Conservation (phyloP, 1,140 invertebrate species). For the Polypedilum pembai region DNA sequence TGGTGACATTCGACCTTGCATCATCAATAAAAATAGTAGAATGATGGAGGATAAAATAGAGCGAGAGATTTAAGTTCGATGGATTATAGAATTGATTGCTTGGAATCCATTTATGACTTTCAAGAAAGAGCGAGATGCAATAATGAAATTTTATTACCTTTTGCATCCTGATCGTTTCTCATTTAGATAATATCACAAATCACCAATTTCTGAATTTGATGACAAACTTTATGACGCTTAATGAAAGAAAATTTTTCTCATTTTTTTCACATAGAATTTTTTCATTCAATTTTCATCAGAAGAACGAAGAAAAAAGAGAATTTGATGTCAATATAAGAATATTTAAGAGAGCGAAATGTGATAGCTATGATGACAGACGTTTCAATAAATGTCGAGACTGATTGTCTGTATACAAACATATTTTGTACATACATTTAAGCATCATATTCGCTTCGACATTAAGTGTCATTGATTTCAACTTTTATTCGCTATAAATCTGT, state of each 20-base stretch:
- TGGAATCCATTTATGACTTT: not conserved
- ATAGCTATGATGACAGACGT: too few species aligned
- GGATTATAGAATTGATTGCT: slow-evolving; percentile 6
- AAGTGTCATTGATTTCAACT: too few species aligned
- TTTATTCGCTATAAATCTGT: too few species aligned
- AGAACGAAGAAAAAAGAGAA: too few species aligned
- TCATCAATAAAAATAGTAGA: slow-evolving; percentile 12
- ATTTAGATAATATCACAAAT: not conserved
- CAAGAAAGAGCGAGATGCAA: not conserved
- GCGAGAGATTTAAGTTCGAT: not conserved
- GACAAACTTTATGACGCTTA: slow-evolving; percentile 6
- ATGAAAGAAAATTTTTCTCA: not conserved
- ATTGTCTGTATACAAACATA: too few species aligned
- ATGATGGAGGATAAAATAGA: not conserved
- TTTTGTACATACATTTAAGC: too few species aligned
- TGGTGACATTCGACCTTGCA: slow-evolving; percentile 10
- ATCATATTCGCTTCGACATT: too few species aligned
- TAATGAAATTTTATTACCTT: not conserved
- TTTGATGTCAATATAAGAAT: too few species aligned
- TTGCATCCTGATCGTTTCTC: not conserved
- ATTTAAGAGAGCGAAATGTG: too few species aligned
- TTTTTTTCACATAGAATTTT: too few species aligned
- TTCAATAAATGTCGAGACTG: too few species aligned
- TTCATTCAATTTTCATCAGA: too few species aligned
- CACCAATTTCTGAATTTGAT: not conserved